Percentiles rank a stretch among this genome's conserved stretches.
phyloP scores from a whole-genome alignment of 2,888 invertebrate species.

The Torymus auratus region DNA sequence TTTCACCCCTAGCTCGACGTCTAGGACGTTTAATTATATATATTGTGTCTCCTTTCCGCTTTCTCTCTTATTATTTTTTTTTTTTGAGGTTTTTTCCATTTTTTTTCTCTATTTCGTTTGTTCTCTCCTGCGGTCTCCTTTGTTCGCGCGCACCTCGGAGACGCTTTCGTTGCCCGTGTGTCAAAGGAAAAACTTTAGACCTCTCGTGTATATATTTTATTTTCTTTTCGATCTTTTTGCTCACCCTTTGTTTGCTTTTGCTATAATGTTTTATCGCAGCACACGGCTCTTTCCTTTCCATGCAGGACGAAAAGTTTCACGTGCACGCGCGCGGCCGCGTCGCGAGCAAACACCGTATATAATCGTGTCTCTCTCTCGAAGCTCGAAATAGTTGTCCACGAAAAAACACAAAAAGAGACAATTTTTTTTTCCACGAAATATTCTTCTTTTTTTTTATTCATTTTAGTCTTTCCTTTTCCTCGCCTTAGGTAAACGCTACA shows the following conservation, averaged over 20 bases:
- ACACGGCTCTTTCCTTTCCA: neutral
- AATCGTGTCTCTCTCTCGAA: constrained; percentile 7
- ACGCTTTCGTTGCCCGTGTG: constrained; percentile 36
- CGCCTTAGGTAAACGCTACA: constrained; percentile 13
- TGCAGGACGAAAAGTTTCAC: constrained; percentile 39
- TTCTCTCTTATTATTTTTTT: constrained; percentile 3
- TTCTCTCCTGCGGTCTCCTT: no score
- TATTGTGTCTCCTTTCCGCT: constrained; percentile 8
- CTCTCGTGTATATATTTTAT: neutral
- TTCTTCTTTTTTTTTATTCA: constrained; percentile 14
- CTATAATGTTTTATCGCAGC: neutral
- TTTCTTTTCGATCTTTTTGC: constrained; percentile 23
- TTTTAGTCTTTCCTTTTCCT: neutral
- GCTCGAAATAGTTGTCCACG: constrained; percentile 13
- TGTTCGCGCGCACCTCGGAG: constrained; percentile 10
- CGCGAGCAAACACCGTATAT: constrained; percentile 33
- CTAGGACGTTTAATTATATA: constrained; percentile 43
- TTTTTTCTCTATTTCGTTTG: constrained; percentile 17
- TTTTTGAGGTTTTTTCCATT: neutral
- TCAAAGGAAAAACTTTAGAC: constrained; percentile 30
- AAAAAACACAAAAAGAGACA: constrained; percentile 32
- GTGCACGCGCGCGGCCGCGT: neutral
- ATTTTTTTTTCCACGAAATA: constrained; percentile 29
- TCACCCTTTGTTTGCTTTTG: constrained; percentile 7
- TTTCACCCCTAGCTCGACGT: constrained; percentile 44